Evolutionary conservation across 2,888 invertebrate species (phyloP).

Genomic region (Cheilosia vulpina): DNA sequence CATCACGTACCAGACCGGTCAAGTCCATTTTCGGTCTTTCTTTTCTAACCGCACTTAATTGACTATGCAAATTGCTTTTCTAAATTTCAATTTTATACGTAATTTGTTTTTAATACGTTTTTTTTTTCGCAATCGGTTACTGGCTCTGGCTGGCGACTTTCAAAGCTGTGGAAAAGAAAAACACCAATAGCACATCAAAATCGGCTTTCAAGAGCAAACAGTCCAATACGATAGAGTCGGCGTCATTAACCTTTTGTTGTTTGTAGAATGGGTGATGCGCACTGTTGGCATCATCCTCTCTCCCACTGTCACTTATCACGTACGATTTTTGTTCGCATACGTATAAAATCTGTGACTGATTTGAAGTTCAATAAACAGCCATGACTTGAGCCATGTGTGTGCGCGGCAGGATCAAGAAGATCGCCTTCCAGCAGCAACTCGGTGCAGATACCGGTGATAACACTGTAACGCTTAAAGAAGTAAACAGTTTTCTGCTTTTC

Average conservation of each 20-base stretch:
- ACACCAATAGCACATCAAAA: slow-evolving; percentile 15
- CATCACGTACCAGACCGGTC: slow-evolving; percentile 31
- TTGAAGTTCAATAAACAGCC: slow-evolving; percentile 70
- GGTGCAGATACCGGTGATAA: slow-evolving; percentile 43
- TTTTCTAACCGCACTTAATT: slow-evolving; percentile 31
- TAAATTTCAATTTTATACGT: slow-evolving; percentile 4
- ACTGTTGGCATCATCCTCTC: not conserved
- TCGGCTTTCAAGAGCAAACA: slow-evolving; percentile 9
- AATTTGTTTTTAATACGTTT: not conserved
- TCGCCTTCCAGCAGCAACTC: slow-evolving; percentile 5
- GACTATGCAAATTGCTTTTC: slow-evolving; percentile 21
- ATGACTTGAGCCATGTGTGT: slow-evolving; percentile 53
- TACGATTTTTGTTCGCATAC: slow-evolving; percentile 16
- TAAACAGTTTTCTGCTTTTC: slow-evolving; percentile 46
- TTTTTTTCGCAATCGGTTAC: slow-evolving; percentile 31
- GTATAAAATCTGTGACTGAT: slow-evolving; percentile 37
- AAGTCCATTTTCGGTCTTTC: slow-evolving; percentile 22
- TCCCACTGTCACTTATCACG: slow-evolving; percentile 3
- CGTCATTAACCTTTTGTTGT: slow-evolving; percentile 45
- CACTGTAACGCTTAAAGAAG: slow-evolving; percentile 8
- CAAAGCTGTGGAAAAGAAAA: not conserved
- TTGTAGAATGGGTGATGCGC: slow-evolving; percentile 14
- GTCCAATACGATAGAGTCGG: not conserved
- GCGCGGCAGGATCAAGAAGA: not conserved
- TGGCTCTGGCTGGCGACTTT: slow-evolving; percentile 3